Conservation (phyloP, 37 sponge, comb jelly and placozoan species). For the Axinella damicornis region DNA sequence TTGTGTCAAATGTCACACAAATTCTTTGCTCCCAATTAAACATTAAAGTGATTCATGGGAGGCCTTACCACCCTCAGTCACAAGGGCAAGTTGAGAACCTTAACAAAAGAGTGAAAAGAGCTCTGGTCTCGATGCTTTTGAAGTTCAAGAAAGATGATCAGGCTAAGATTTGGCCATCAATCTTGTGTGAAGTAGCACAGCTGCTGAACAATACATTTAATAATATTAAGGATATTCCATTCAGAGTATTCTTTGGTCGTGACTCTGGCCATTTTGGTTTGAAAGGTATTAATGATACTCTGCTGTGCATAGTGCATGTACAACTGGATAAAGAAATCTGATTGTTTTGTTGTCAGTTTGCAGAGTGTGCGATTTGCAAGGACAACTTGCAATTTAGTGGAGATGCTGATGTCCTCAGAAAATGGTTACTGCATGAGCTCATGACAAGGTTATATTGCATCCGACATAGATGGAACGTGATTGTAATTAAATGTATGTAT, state of each 20-base stretch:
- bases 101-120: constrained; percentile 28
- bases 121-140: neutral
- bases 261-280: constrained; percentile 5
- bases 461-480: no score
- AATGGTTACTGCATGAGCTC: no score
- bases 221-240: constrained; percentile 6
- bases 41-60: constrained; percentile 17
- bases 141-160: constrained; percentile 1
- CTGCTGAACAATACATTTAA: no score
- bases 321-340: no score
- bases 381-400: no score
- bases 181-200: neutral
- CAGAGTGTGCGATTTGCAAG: no score
- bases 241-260: constrained; percentile 13
- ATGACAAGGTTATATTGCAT: no score
- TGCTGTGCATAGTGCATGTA: no score
- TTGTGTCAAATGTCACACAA: constrained; percentile 3
- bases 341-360: no score
- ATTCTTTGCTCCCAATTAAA: neutral
- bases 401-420: no score
- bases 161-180: constrained; percentile 21
- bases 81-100: constrained; percentile 42
- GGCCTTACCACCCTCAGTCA: constrained; percentile 39
- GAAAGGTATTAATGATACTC: no score
- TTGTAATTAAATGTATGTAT: no score